These are phyloP conservation scores for Ciconia nigra DNA, from an alignment of 2,797 vertebrate species.

Conservation along the genomic window DNA sequence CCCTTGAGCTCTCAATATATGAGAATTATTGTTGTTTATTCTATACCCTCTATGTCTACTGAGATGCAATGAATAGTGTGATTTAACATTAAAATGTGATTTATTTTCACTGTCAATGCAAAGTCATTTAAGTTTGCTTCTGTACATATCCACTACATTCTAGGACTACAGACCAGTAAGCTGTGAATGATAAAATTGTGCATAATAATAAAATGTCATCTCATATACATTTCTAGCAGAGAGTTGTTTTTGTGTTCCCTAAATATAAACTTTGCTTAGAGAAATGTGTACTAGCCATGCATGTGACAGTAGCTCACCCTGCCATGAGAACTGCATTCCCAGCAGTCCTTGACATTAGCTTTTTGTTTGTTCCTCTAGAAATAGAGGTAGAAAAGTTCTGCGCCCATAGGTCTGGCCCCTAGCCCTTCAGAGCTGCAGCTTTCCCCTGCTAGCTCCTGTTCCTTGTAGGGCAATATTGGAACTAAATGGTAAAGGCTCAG, in stretches of 20 bases:
- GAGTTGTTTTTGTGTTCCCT: neutral
- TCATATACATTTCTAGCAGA: neutral
- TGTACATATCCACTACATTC: neutral
- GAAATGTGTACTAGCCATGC: neutral
- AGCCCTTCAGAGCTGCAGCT: neutral
- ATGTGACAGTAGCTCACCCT: neutral
- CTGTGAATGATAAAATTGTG: constrained; percentile 29
- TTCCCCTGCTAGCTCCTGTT: neutral
- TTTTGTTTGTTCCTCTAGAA: neutral
- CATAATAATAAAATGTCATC: constrained; percentile 24
- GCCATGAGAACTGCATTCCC: neutral
- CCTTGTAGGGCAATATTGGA: neutral
- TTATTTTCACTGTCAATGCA: constrained; percentile 17
- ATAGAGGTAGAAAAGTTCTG: neutral
- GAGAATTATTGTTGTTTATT: constrained; percentile 1
- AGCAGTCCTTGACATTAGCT: neutral
- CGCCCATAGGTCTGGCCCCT: neutral
- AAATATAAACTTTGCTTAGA: neutral
- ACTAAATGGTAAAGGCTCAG: neutral
- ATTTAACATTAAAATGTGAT: constrained; percentile 14
- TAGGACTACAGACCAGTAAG: neutral
- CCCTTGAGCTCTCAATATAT: neutral
- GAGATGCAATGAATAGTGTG: neutral
- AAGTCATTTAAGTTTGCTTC: neutral
- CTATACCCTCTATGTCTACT: neutral